Evolutionary conservation across 2,797 vertebrate species (phyloP), one percentile per base, ranked within the genome.

Genomic region (Lepus oiostolus): DNA sequence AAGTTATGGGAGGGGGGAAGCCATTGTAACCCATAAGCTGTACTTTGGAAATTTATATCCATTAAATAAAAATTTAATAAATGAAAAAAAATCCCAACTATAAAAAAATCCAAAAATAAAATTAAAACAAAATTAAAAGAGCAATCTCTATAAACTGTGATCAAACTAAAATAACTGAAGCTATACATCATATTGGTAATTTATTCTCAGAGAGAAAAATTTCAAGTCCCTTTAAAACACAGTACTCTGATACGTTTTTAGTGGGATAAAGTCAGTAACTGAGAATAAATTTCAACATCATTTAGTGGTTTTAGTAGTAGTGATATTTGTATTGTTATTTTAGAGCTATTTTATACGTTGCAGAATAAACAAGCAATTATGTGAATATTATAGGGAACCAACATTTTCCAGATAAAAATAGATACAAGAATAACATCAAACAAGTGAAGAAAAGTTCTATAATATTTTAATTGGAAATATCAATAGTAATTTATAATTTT

Each of bases 111-210:
- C 80, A 86, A 90, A 79, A 80, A 9, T 83, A 38, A 76, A 76
- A 28, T 63, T 72, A 82, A 82, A 86, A 42, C 42, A 65, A 85
- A 79, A 85, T 85, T 79, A 79, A 77, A 71, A 93, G 28, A 85
- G 28, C 42, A 42, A 38, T 67, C 2, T 72, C 47, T 35, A 50
- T 85, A 80, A 70, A 42, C 62, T 80, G 22, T 85, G 54, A 79
- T 38, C 52, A 89, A 90, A 47, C 26, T 58, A 35, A 85, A 90
- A 90, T 58, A 85, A 74, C 47, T 60, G 13, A 74, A 90, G 75
- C 4, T 86, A 4, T 42, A 30, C 85, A 63, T 65, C 32, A n/a
- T 85, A n/a, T 63, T 42, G 26, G 16, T 71, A 79, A 63, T 35
- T 65, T 28, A 47, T 80, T 60, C 24, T 67, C 60, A 85, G 28